phyloP scores from a whole-genome alignment of 1,140 invertebrate genomes.

The Panagrolaimus sp. region DNA sequence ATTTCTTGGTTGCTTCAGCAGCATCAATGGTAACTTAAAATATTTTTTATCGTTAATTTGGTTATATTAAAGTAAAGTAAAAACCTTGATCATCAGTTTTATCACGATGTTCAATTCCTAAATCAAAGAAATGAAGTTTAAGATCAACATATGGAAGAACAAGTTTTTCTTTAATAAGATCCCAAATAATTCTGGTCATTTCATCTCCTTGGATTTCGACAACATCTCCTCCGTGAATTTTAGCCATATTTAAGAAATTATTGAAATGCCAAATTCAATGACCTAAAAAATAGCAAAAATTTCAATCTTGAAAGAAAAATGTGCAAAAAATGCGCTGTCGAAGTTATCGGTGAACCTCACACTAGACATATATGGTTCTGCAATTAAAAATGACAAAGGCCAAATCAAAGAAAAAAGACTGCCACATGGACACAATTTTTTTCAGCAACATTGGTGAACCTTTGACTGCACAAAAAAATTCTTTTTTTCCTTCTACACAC shows the following conservation, averaged over 20 bases:
- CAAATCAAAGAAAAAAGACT: too few relatives aligned
- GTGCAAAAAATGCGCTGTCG: too few relatives aligned
- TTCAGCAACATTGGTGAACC: too few relatives aligned
- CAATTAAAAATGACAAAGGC: too few relatives aligned
- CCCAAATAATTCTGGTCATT: constrained; percentile 79
- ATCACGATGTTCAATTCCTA: constrained; percentile 89
- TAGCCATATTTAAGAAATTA: constrained; percentile 25
- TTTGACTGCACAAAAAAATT: too few relatives aligned
- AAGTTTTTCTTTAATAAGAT: constrained; percentile 89
- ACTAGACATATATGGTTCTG: too few relatives aligned
- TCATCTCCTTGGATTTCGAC: neutral
- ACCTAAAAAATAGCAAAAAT: too few relatives aligned
- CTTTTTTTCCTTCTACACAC: too few relatives aligned
- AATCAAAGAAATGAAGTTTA: constrained; percentile 84
- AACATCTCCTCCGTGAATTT: constrained; percentile 48
- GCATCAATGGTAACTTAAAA: constrained; percentile 81
- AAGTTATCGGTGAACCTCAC: too few relatives aligned
- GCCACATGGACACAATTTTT: too few relatives aligned
- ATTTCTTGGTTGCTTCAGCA: constrained; percentile 88
- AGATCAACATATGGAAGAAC: constrained; percentile 92
- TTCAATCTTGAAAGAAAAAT: too few relatives aligned
- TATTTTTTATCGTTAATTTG: too few relatives aligned
- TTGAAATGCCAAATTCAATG: neutral
- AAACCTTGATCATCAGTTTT: constrained; percentile 75
- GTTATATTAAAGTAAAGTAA: neutral